Evolutionary conservation across 2,797 vertebrate genomes (phyloP).

Genomic region (Hyperoplus immaculatus): DNA sequence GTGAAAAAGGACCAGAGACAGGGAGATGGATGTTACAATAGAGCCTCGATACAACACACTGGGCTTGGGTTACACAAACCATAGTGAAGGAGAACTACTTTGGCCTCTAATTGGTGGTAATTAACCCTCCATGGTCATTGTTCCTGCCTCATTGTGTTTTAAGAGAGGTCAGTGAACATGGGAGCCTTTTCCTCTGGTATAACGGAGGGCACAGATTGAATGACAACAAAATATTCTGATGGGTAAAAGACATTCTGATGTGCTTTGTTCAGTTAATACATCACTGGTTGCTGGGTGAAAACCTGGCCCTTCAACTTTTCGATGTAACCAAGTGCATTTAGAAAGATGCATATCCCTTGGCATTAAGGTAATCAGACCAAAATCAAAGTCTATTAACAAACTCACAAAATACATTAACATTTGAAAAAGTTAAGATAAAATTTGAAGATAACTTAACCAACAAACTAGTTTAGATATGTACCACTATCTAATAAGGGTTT

Average conservation of each 20-base stretch:
- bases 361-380: too few relatives aligned
- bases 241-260: slow-evolving; percentile 16
- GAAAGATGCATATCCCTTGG: too few relatives aligned
- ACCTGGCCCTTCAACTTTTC: too few relatives aligned
- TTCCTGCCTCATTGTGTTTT: slow-evolving; percentile 76
- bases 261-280: slow-evolving; percentile 31
- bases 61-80: slow-evolving; percentile 72
- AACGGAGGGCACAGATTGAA: slow-evolving; percentile 64
- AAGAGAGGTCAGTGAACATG: slow-evolving; percentile 71
- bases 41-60: slow-evolving; percentile 22
- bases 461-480: background rate
- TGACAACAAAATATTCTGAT: slow-evolving; percentile 58
- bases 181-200: slow-evolving; percentile 47
- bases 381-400: too few relatives aligned
- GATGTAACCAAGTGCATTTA: too few relatives aligned
- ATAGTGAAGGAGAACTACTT: slow-evolving; percentile 64
- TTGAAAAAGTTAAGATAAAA: too few relatives aligned
- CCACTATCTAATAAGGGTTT: background rate
- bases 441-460: too few relatives aligned
- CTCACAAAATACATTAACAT: too few relatives aligned
- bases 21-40: slow-evolving; percentile 30
- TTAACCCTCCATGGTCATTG: slow-evolving; percentile 78
- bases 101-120: slow-evolving; percentile 82
- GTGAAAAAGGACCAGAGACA: slow-evolving; percentile 25
- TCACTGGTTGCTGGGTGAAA: slow-evolving; percentile 9